Conservation (phyloP, 2,113 vertebrate genomes). For the Ranitomeya imitator region DNA sequence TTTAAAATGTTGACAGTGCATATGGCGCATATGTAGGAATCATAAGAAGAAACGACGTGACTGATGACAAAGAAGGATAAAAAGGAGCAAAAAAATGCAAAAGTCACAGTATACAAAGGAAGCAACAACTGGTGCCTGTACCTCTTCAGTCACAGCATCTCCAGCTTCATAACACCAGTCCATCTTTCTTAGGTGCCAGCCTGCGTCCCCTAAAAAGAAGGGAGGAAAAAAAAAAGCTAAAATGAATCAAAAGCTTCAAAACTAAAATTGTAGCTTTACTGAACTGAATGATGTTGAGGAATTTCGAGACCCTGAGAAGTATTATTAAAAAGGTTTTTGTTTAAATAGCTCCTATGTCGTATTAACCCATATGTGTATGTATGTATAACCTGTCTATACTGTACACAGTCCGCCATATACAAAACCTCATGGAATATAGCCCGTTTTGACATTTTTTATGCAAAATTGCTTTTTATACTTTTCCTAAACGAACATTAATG, state of each 20-base stretch:
- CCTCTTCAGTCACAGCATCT: slow-evolving; percentile 82
- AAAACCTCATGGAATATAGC: too few species aligned
- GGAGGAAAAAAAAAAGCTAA: background rate
- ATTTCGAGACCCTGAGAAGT: background rate
- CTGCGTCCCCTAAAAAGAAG: slow-evolving; percentile 64
- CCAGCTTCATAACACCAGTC: slow-evolving; percentile 92
- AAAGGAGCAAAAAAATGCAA: background rate
- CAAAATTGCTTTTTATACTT: too few species aligned
- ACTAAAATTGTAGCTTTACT: background rate
- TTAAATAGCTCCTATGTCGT: too few species aligned
- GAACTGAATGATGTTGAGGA: background rate
- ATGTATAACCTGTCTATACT: too few species aligned
- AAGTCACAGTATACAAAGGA: background rate
- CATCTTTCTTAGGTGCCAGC: slow-evolving; percentile 85
- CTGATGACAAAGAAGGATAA: background rate
- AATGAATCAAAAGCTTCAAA: background rate
- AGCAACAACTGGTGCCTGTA: slow-evolving; percentile 55
- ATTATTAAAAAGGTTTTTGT: too few species aligned
- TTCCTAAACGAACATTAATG: too few species aligned
- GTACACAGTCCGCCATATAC: too few species aligned
- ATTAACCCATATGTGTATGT: too few species aligned
- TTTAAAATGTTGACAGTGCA: too few species aligned
- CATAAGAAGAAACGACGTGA: background rate
- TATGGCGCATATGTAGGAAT: background rate
- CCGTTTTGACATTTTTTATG: too few species aligned